These are phyloP conservation scores for Sebastes iracundus DNA, from an alignment of 2,797 vertebrate genomes.

Conservation along the genomic window DNA sequence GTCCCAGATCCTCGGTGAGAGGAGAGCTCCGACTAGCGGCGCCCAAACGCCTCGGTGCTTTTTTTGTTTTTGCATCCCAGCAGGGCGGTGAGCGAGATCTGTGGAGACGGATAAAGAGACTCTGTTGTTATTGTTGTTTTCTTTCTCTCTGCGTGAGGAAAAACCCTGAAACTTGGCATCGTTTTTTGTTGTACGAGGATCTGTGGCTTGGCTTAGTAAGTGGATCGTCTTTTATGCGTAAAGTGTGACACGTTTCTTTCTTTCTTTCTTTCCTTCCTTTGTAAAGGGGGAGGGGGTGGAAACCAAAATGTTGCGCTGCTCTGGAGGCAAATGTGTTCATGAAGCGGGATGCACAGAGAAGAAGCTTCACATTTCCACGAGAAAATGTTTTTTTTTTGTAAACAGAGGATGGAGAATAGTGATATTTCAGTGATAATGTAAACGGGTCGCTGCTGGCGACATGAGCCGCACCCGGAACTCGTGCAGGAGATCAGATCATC, in stretches of 20 bases:
- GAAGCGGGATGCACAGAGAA: not conserved
- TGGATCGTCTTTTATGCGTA: not conserved
- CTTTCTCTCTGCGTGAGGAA: not conserved
- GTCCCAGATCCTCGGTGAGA: not conserved
- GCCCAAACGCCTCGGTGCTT: not conserved
- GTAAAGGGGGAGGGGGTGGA: not conserved
- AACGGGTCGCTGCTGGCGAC: not conserved
- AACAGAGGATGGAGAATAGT: not conserved
- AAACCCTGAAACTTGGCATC: not conserved
- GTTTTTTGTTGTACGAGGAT: not conserved
- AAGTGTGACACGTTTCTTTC: not conserved
- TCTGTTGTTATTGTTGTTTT: not conserved
- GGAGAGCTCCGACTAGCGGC: slow-evolving; percentile 45
- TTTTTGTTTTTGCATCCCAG: not conserved
- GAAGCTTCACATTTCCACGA: not conserved
- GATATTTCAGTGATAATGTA: not conserved
- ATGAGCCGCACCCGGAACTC: slow-evolving; percentile 16
- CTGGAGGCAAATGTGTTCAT: not conserved
- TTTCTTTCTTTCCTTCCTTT: not conserved
- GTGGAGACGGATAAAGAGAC: not conserved
- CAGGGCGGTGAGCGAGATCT: not conserved
- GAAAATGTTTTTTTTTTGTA: not conserved
- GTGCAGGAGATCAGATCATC: not conserved
- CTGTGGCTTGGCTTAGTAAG: slow-evolving; percentile 6
- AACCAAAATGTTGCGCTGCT: not conserved